Evolutionary conservation across 2,113 vertebrate genomes (phyloP), one percentile per base, ranked within the genome.

Genomic region (Cheilinus undulatus): DNA sequence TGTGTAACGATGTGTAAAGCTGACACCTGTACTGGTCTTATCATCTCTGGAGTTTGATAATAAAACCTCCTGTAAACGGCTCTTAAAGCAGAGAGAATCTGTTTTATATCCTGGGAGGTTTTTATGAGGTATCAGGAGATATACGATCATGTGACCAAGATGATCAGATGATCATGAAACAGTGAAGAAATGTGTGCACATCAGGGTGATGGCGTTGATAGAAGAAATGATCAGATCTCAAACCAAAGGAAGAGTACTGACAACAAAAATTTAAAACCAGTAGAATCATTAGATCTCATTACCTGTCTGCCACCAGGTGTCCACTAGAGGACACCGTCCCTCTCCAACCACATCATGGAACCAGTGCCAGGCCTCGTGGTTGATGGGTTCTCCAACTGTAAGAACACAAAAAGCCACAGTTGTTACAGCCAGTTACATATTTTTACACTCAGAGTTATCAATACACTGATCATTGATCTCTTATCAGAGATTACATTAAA

Each of bases 301-400:
- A 98, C 97, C 97, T 90, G 96, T 97, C 87, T 98, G 97, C 97
- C 97, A 98, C 97, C 97, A 98, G 0, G 97, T 98, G 83, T 98
- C 97, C 86, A 98, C 95, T 0, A 98, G 75, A 1, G 94, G 93
- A 61, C 97, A 97, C 30, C 88, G 93, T 56, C 93, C 69, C 1
- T 97, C 96, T 66, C 96, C 97, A 14, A 98, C 96, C 59, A 97
- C 95, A 0, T 88, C 80, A 85, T 96, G 86, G 82, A 97, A 96
- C 97, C 97, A 98, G 27, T 96, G 93, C 97, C 97, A 98, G 5
- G 97, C 96, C 83, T 98, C 97, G 0, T 93, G 89, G 92, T 98
- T 98, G 81, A 98, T 97, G 50, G 96, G 96, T 62, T 98, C 96
- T 69, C 96, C 97, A 80, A 98, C 97, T 97, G 83, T 61, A 89